Conservation (phyloP, 2,113 vertebrate genomes). For the Platichthys flesus region DNA sequence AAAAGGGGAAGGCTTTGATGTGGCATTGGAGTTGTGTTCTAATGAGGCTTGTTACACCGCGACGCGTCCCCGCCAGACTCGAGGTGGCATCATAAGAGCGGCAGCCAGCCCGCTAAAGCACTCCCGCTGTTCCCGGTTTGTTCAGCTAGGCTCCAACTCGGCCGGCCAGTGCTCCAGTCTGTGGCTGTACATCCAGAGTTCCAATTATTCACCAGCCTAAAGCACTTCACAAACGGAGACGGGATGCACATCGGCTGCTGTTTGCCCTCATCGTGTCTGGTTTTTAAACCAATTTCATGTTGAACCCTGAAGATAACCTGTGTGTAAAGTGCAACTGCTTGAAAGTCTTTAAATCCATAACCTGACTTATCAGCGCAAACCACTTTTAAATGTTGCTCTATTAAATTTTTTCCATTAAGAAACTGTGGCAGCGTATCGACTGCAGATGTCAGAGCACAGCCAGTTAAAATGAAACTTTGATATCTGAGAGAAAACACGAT, state of each 20-base stretch:
- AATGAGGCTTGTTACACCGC: constrained; percentile 69
- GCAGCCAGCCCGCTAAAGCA: constrained; percentile 68
- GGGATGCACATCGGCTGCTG: constrained; percentile 35
- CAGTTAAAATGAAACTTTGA: not conserved
- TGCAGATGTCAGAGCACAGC: not conserved
- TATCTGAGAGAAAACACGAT: not conserved
- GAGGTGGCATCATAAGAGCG: constrained; percentile 68
- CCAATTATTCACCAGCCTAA: constrained; percentile 65
- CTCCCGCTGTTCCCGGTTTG: constrained; percentile 71
- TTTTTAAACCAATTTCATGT: not conserved
- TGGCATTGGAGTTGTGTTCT: constrained; percentile 63
- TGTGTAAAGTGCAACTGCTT: not conserved
- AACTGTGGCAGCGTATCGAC: not conserved
- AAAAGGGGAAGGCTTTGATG: constrained; percentile 69
- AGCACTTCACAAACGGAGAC: constrained; percentile 49
- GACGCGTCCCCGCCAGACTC: constrained; percentile 64
- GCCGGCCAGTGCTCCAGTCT: constrained; percentile 55
- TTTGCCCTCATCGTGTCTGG: constrained; percentile 18
- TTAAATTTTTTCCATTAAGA: not conserved
- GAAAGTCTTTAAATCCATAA: not conserved
- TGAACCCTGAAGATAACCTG: constrained; percentile 6
- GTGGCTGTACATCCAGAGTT: constrained; percentile 63
- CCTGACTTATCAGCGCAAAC: not conserved
- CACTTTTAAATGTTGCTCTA: not conserved
- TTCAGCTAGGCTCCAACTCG: constrained; percentile 69